Percentiles rank a stretch among this genome's conserved stretches.
phyloP scores from a whole-genome alignment of 2,888 invertebrate genomes.

The Trissolcus japonicus region DNA sequence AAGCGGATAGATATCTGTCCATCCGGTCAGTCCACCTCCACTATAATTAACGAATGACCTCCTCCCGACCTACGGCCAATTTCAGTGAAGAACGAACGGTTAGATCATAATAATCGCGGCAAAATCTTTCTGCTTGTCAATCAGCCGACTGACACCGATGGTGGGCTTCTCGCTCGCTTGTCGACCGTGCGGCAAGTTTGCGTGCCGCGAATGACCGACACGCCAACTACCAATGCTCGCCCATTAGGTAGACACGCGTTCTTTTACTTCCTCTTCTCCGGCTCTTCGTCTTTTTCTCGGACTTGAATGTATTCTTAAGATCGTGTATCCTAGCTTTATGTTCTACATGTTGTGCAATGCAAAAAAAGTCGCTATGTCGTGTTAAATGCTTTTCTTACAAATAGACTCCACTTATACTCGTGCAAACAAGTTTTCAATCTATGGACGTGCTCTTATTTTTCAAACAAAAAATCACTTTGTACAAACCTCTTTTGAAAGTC shows the following conservation, averaged over 20 bases:
- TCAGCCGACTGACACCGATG: slow-evolving; percentile 64
- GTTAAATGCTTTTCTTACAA: slow-evolving; percentile 30
- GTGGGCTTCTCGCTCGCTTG: slow-evolving; percentile 56
- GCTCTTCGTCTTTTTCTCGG: slow-evolving; percentile 37
- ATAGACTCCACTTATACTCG: slow-evolving; percentile 8
- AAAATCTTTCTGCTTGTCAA: slow-evolving; percentile 70
- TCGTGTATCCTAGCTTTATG: slow-evolving; percentile 39
- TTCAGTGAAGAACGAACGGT: slow-evolving; percentile 63
- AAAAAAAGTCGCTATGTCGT: slow-evolving; percentile 27
- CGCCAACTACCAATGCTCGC: slow-evolving; percentile 61
- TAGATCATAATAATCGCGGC: slow-evolving; percentile 66
- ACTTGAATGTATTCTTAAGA: slow-evolving; percentile 29
- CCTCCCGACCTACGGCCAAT: slow-evolving; percentile 71
- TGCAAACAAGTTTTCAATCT: slow-evolving; percentile 3
- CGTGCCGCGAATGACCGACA: slow-evolving; percentile 59
- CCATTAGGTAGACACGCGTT: slow-evolving; percentile 59
- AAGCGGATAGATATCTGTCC: slow-evolving; percentile 73
- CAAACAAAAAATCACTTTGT: background rate
- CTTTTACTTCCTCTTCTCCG: slow-evolving; percentile 58
- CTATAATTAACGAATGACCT: slow-evolving; percentile 75
- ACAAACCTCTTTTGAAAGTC: background rate
- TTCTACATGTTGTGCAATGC: slow-evolving; percentile 24
- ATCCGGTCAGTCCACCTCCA: slow-evolving; percentile 62
- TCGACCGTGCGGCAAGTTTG: slow-evolving; percentile 49
- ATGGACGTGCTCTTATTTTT: background rate